Evolutionary conservation across 2,113 vertebrate species (phyloP).

Genomic region (Psilopogon haemacephalus): DNA sequence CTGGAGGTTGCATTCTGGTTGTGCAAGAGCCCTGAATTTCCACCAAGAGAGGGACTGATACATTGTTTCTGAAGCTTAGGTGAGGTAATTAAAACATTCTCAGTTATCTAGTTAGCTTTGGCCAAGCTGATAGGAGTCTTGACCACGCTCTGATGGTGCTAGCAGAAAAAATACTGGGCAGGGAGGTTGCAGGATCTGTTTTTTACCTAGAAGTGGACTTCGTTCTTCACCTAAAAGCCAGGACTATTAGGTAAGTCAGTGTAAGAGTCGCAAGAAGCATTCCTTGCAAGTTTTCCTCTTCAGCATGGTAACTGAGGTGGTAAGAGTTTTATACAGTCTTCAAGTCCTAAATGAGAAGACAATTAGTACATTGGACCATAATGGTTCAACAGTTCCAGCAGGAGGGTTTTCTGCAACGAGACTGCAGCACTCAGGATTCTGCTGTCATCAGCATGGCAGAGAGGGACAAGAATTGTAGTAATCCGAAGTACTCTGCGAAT

Average conservation of each 20-base stretch:
- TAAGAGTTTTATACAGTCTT: neutral
- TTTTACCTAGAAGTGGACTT: neutral
- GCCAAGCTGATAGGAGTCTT: neutral
- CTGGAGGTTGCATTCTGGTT: neutral
- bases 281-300: neutral
- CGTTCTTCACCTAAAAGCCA: neutral
- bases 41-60: neutral
- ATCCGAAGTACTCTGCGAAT: neutral
- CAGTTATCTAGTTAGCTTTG: neutral
- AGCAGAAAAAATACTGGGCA: neutral
- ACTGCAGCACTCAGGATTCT: conserved; percentile 45
- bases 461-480: neutral
- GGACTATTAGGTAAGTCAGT: neutral
- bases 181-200: neutral
- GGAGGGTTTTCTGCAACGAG: conserved; percentile 8
- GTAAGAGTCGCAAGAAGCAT: conserved; percentile 7
- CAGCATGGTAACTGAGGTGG: neutral
- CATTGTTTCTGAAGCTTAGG: neutral
- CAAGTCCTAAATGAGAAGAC: neutral
- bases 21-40: neutral
- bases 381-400: neutral
- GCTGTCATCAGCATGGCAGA: conserved; percentile 31
- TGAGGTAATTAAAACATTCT: neutral
- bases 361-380: neutral
- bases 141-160: neutral